phyloP scores from a whole-genome alignment of 2,888 invertebrate genomes.

The Drosophila melanosoma region DNA sequence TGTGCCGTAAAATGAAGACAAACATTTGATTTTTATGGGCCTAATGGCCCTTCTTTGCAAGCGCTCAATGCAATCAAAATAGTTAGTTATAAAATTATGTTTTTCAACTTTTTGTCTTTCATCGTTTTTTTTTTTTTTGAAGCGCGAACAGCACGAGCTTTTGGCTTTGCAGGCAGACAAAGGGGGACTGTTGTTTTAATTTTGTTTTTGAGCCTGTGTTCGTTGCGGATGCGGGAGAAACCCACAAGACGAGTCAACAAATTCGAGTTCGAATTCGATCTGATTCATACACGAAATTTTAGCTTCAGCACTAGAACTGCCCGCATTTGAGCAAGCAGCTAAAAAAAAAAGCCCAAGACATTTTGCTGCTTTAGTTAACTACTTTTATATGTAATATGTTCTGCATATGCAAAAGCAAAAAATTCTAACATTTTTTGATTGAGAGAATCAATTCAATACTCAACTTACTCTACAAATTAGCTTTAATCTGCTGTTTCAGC shows the following conservation, averaged over 20 bases:
- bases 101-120: slow-evolving; percentile 14
- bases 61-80: slow-evolving; percentile 61
- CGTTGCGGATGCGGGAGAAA: slow-evolving; percentile 61
- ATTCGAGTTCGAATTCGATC: slow-evolving; percentile 25
- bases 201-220: slow-evolving; percentile 24
- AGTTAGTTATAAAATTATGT: slow-evolving; percentile 64
- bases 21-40: slow-evolving; percentile 80
- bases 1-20: slow-evolving; percentile 67
- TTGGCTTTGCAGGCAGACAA: slow-evolving; percentile 48
- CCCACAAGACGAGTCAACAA: slow-evolving; percentile 40
- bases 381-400: background rate
- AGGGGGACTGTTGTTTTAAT: slow-evolving; percentile 43
- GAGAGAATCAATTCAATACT: background rate
- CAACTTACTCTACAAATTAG: background rate
- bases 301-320: background rate
- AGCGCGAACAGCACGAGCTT: slow-evolving; percentile 79
- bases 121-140: slow-evolving; percentile 14
- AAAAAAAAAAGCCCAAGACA: too few relatives aligned
- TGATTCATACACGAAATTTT: slow-evolving; percentile 2
- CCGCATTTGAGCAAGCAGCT: background rate
- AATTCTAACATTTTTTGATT: background rate
- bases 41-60: slow-evolving; percentile 69
- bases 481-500: background rate
- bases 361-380: background rate
- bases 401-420: background rate